Conservation (phyloP, 2,797 vertebrate species). For the Coracias cyanogaster region DNA sequence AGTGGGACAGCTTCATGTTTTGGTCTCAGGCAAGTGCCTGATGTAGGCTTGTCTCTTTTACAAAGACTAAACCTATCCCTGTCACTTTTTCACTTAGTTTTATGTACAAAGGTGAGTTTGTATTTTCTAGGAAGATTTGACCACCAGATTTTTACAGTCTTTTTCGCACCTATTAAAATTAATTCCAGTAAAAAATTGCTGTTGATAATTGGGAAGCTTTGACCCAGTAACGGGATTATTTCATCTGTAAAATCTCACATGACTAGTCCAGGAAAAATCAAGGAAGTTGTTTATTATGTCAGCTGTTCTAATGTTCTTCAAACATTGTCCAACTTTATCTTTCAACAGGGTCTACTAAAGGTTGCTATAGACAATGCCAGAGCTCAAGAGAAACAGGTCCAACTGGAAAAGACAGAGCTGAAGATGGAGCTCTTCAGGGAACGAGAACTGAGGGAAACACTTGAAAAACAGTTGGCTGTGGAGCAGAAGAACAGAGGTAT, state of each 20-base stretch:
- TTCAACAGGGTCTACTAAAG: slow-evolving; percentile 94
- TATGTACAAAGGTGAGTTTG: not conserved
- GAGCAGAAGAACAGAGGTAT: slow-evolving; percentile 99
- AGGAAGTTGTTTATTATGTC: not conserved
- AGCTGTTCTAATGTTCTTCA: not conserved
- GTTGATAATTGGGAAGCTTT: not conserved
- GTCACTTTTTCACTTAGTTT: not conserved
- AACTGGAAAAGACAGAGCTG: slow-evolving; percentile 98
- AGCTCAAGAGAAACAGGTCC: slow-evolving; percentile 99
- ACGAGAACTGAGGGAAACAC: slow-evolving; percentile 95
- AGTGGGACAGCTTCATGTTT: not conserved
- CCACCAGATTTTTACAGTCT: not conserved
- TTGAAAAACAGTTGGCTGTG: slow-evolving; percentile 97
- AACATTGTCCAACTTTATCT: slow-evolving; percentile 43
- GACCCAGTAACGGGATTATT: not conserved
- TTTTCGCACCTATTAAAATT: not conserved
- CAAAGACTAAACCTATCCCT: not conserved
- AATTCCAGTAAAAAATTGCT: not conserved
- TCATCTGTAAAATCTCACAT: not conserved
- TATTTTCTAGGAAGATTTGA: not conserved
- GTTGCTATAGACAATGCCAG: slow-evolving; percentile 99
- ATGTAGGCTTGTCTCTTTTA: not conserved
- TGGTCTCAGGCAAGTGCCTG: not conserved
- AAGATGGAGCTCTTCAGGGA: slow-evolving; percentile 99
- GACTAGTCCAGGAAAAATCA: not conserved